Conservation (phyloP, 2,888 invertebrate species). For the Thyatira batis region DNA sequence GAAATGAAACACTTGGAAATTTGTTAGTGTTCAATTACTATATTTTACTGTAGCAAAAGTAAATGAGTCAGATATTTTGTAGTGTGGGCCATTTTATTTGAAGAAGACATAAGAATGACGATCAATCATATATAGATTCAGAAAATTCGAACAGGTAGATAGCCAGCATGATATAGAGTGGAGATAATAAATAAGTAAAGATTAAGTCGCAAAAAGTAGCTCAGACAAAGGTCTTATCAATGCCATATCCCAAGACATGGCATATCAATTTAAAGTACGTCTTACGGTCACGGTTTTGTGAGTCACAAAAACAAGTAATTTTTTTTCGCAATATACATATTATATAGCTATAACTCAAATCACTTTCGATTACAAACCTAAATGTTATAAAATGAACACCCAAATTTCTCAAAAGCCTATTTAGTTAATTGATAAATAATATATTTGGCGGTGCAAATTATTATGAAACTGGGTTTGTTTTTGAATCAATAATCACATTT, state of each 20-base stretch:
- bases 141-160: too few species aligned
- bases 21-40: not conserved
- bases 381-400: not conserved
- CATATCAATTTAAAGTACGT: conserved; percentile 12
- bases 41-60: too few species aligned
- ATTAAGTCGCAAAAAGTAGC: conserved; percentile 7
- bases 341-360: not conserved
- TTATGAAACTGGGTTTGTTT: not conserved
- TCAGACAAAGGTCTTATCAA: conserved; percentile 16
- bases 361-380: not conserved
- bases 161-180: not conserved
- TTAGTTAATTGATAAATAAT: not conserved
- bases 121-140: not conserved
- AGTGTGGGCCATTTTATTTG: too few species aligned
- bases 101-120: not conserved
- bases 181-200: not conserved
- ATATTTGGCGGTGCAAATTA: not conserved
- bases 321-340: not conserved
- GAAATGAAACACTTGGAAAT: not conserved
- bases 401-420: not conserved
- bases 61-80: too few species aligned
- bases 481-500: not conserved
- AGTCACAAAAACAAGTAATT: conserved; percentile 5
- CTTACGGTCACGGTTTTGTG: conserved; percentile 13
- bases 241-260: conserved; percentile 9